Evolutionary conservation across 1,140 invertebrate species (phyloP).

Genomic region (Drosophila lacertosa): DNA sequence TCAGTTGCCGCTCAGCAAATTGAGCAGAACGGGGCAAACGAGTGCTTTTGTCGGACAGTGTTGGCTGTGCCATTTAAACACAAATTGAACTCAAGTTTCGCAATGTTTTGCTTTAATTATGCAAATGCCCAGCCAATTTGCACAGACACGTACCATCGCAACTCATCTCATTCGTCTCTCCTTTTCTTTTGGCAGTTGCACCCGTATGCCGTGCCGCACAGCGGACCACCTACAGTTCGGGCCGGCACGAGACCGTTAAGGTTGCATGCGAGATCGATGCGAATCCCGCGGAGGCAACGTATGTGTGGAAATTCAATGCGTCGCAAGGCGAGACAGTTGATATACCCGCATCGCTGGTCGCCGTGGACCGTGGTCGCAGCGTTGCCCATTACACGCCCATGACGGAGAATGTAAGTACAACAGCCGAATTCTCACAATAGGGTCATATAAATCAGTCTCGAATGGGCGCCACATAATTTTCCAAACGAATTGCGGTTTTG

Average conservation of each 20-base stretch:
- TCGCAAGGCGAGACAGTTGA: conserved; percentile 88
- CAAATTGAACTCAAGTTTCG: conserved; percentile 41
- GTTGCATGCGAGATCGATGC: conserved; percentile 93
- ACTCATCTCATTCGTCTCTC: not conserved
- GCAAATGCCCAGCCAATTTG: conserved; percentile 65
- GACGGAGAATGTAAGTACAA: conserved; percentile 86
- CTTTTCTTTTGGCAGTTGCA: conserved; percentile 85
- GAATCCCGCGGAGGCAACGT: conserved; percentile 90
- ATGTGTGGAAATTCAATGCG: conserved; percentile 92
- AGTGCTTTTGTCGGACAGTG: conserved; percentile 31
- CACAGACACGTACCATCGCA: conserved; percentile 27
- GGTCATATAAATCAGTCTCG: conserved; percentile 67
- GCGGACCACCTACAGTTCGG: conserved; percentile 89
- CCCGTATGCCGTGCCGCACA: conserved; percentile 89
- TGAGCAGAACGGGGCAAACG: conserved; percentile 36
- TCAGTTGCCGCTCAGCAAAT: conserved; percentile 20
- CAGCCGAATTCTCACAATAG: conserved; percentile 5
- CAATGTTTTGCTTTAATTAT: conserved; percentile 78
- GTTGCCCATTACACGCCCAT: conserved; percentile 88
- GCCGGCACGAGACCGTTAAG: conserved; percentile 89
- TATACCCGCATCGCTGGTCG: conserved; percentile 87
- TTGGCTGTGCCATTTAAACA: conserved; percentile 37
- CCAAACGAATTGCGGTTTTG: conserved; percentile 82
- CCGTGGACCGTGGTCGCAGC: conserved; percentile 87
- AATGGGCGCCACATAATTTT: conserved; percentile 71